Evolutionary conservation across 2,888 invertebrate species (phyloP).

Genomic region (Subacronicta megacephala): DNA sequence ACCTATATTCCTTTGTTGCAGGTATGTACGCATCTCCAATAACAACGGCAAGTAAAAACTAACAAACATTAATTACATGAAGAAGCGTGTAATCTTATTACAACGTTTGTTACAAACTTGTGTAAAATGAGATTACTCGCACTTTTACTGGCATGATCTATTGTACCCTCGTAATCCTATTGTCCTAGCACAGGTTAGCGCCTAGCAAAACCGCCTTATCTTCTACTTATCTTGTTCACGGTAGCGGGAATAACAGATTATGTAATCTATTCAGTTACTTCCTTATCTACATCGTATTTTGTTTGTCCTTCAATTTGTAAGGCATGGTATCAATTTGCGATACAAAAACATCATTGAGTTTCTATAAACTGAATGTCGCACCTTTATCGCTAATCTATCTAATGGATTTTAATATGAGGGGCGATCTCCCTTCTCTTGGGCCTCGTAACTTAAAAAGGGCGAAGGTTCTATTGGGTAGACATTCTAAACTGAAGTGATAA

Average conservation of each 20-base stretch:
- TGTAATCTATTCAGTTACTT: slow-evolving; percentile 54
- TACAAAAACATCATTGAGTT: slow-evolving; percentile 32
- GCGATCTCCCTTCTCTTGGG: slow-evolving; percentile 14
- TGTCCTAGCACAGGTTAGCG: slow-evolving; percentile 71
- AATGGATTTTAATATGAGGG: slow-evolving; percentile 12
- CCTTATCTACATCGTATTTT: slow-evolving; percentile 49
- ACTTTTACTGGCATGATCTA: slow-evolving; percentile 68
- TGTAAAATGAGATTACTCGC: slow-evolving; percentile 80
- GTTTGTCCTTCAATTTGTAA: slow-evolving; percentile 48
- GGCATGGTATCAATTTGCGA: slow-evolving; percentile 57
- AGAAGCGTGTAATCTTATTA: slow-evolving; percentile 81
- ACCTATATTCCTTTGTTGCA: slow-evolving; percentile 61
- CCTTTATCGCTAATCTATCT: slow-evolving; percentile 29
- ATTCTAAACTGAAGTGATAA: slow-evolving; percentile 19
- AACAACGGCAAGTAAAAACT: slow-evolving; percentile 53
- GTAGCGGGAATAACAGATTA: slow-evolving; percentile 58
- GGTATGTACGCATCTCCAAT: slow-evolving; percentile 70
- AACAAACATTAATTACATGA: slow-evolving; percentile 52
- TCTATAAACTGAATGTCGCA: too few species aligned
- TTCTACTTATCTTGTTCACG: slow-evolving; percentile 59
- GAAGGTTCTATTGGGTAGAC: background rate
- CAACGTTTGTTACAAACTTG: slow-evolving; percentile 66
- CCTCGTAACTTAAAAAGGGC: slow-evolving; percentile 13
- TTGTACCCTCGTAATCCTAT: slow-evolving; percentile 80
- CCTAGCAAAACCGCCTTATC: slow-evolving; percentile 71